These are phyloP conservation scores for Hydrotaea diabolus DNA, from an alignment of 2,888 invertebrate species.

Conservation along the genomic window DNA sequence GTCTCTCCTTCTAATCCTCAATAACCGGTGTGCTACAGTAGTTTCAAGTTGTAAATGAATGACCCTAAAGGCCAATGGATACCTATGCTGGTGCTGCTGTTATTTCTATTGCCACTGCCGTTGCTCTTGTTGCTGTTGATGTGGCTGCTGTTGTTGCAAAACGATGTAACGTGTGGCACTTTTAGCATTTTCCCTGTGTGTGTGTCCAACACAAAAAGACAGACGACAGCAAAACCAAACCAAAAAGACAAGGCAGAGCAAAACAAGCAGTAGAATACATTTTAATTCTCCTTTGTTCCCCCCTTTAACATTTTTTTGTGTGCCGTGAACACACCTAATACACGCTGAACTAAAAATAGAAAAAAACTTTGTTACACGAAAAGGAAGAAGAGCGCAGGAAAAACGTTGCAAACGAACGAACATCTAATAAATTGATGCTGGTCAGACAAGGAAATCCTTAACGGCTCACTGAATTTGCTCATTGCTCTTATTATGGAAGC, in stretches of 20 bases:
- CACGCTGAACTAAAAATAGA: neutral
- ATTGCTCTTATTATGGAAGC: slow-evolving; percentile 59
- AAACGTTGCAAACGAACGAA: slow-evolving; percentile 34
- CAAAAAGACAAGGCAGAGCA: neutral
- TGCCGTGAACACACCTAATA: slow-evolving; percentile 6
- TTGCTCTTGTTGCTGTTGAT: neutral
- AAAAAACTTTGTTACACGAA: slow-evolving; percentile 2
- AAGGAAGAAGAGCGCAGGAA: neutral
- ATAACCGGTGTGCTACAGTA: slow-evolving; percentile 23
- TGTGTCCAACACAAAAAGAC: slow-evolving; percentile 29
- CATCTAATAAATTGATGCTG: slow-evolving; percentile 67
- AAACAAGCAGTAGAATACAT: slow-evolving; percentile 28
- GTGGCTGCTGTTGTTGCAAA: neutral
- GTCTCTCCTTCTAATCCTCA: slow-evolving; percentile 21
- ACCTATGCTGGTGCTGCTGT: slow-evolving; percentile 12
- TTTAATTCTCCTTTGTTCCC: slow-evolving; percentile 42
- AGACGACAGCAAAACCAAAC: neutral
- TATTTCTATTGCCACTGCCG: neutral
- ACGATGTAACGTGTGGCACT: slow-evolving; percentile 31
- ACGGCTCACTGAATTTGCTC: slow-evolving; percentile 66
- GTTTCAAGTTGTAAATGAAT: slow-evolving; percentile 40
- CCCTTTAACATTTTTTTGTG: neutral
- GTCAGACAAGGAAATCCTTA: slow-evolving; percentile 68
- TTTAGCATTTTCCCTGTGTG: slow-evolving; percentile 22
- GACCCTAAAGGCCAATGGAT: slow-evolving; percentile 46